A percentile compares a stretch with the other conserved stretches of the same genome.
phyloP scores from a whole-genome alignment of 2,113 vertebrate genomes.

The Lethenteron reissneri region DNA sequence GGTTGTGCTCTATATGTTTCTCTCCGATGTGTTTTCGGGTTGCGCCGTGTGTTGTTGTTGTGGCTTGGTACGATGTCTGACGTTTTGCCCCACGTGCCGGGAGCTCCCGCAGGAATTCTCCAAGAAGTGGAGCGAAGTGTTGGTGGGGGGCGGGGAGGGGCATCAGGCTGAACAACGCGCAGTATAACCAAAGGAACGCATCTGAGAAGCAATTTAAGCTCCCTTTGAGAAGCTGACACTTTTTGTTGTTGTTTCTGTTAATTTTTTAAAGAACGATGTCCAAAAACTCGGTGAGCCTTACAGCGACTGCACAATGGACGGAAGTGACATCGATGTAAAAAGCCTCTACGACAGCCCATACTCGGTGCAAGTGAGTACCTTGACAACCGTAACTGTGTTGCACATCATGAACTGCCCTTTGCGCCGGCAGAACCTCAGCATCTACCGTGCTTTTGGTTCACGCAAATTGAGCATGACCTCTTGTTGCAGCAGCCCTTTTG shows the following conservation, averaged over 20 bases:
- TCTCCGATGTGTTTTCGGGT: no score
- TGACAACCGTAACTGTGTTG: neutral
- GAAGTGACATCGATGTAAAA: slow-evolving; percentile 22
- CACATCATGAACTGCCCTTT: no score
- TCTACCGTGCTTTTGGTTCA: no score
- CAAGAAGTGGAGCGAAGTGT: neutral
- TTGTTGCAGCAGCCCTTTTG: no score
- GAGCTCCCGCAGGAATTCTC: neutral
- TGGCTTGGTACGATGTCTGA: no score
- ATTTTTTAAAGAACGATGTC: slow-evolving; percentile 25
- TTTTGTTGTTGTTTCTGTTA: neutral
- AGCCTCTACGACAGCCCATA: slow-evolving; percentile 38
- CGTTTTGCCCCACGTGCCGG: no score
- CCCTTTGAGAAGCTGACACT: no score
- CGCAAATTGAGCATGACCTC: no score
- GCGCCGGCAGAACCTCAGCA: no score
- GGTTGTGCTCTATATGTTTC: no score
- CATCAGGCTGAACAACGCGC: neutral
- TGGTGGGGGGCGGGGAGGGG: neutral
- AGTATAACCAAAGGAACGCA: neutral
- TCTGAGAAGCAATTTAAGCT: no score
- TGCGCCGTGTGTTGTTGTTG: no score
- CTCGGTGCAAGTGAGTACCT: slow-evolving; percentile 28
- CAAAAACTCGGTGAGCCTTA: slow-evolving; percentile 35
- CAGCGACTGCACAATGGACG: slow-evolving; percentile 32